These are phyloP conservation scores for Centropus unirufus DNA, from an alignment of 2,113 vertebrate species.

Conservation along the genomic window DNA sequence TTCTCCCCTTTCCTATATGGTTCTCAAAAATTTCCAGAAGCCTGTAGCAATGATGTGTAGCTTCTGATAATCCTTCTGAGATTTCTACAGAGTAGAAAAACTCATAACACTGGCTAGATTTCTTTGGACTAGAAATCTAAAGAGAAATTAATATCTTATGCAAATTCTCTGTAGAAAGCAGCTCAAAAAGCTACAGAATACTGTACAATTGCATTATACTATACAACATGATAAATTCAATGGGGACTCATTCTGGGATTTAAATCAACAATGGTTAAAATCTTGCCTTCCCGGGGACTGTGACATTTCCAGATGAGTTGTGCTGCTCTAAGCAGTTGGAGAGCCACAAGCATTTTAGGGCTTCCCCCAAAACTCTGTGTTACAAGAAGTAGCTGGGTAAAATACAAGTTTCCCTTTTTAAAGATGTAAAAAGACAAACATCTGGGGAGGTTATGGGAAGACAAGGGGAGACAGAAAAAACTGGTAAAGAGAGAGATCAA, in stretches of 20 bases:
- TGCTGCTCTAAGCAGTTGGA: background rate
- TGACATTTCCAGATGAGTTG: background rate
- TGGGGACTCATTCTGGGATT: background rate
- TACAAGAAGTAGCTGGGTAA: background rate
- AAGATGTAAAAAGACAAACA: background rate
- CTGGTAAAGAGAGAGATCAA: background rate
- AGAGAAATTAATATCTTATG: background rate
- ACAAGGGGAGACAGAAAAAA: background rate
- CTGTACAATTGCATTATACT: background rate
- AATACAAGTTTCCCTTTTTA: background rate
- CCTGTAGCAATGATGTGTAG: background rate
- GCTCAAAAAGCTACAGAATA: background rate
- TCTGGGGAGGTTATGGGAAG: background rate
- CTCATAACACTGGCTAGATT: background rate
- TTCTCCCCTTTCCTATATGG: background rate
- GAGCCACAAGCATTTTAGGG: background rate
- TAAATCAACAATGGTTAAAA: background rate
- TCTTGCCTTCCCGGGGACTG: background rate
- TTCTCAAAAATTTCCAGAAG: background rate
- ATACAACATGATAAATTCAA: background rate
- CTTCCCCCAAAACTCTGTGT: background rate
- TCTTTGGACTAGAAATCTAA: background rate
- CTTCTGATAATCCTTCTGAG: background rate
- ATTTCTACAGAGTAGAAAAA: background rate
- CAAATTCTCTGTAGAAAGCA: background rate